These are phyloP conservation scores for Scelioninae gen. 2 DNA, from an alignment of 2,888 invertebrate genomes.

Conservation along the genomic window DNA sequence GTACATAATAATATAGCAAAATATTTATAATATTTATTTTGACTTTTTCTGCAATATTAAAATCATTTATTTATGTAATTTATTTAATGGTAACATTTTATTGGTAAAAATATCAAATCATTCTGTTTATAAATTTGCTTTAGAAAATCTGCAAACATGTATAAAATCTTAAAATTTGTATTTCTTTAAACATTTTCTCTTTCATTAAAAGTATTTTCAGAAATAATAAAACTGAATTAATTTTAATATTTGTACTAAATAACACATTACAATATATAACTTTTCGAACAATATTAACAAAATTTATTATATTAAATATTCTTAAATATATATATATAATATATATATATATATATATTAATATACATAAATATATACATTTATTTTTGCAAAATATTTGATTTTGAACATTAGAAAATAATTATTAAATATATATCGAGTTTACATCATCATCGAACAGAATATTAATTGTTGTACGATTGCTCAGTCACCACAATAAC, in stretches of 20 bases:
- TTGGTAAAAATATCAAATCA: conserved; percentile 3
- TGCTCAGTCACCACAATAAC: neutral
- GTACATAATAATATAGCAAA: too few species aligned
- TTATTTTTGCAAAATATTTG: neutral
- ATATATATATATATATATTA: neutral
- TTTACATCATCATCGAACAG: conserved; percentile 6
- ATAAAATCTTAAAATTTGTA: neutral
- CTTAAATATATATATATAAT: neutral
- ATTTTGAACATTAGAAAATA: neutral
- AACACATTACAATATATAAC: too few species aligned
- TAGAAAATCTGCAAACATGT: conserved; percentile 10
- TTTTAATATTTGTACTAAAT: too few species aligned
- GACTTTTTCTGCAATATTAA: too few species aligned
- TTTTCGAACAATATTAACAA: too few species aligned
- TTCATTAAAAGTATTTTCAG: too few species aligned
- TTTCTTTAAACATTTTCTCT: too few species aligned
- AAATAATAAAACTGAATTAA: too few species aligned
- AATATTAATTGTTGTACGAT: neutral
- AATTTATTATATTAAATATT: neutral
- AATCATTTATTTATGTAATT: too few species aligned
- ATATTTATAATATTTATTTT: too few species aligned
- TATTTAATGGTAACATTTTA: too few species aligned
- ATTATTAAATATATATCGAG: neutral
- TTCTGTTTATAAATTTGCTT: neutral
- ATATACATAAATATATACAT: neutral